Evolutionary conservation across 2,888 invertebrate genomes (phyloP).

Genomic region (Trissoscelio sp.): DNA sequence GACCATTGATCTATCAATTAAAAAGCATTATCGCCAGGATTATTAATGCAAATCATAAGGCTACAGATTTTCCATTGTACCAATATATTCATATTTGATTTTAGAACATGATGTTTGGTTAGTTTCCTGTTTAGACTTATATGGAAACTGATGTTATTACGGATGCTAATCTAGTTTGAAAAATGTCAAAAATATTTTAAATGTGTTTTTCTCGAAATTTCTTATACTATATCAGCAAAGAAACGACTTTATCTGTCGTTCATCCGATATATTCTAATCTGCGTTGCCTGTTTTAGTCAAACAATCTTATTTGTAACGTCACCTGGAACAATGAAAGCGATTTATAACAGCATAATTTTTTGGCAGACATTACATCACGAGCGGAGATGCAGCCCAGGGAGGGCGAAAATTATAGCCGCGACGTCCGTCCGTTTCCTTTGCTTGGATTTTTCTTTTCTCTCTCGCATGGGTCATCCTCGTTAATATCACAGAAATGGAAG

Average conservation of each 20-base stretch:
- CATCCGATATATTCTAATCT: neutral
- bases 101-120: too few species aligned
- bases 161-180: too few species aligned
- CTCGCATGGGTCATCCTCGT: conserved; percentile 66
- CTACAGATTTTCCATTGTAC: too few species aligned
- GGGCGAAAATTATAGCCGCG: conserved; percentile 58
- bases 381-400: conserved; percentile 15
- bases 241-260: too few species aligned
- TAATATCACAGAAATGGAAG: conserved; percentile 70
- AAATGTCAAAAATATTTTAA: too few species aligned
- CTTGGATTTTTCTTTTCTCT: conserved; percentile 42
- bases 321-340: conserved; percentile 26
- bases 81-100: too few species aligned
- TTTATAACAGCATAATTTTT: conserved; percentile 45
- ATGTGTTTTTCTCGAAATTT: too few species aligned
- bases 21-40: conserved; percentile 14
- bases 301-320: conserved; percentile 22
- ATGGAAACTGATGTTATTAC: too few species aligned
- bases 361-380: conserved; percentile 31
- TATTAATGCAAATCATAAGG: conserved; percentile 11
- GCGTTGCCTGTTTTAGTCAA: neutral
- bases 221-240: too few species aligned
- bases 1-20: conserved; percentile 36
- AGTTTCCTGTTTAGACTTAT: too few species aligned
- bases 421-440: conserved; percentile 45